Evolutionary conservation across 2,797 vertebrate species (phyloP), one percentile per base, ranked within the genome.

Genomic region (Mycteria americana): DNA sequence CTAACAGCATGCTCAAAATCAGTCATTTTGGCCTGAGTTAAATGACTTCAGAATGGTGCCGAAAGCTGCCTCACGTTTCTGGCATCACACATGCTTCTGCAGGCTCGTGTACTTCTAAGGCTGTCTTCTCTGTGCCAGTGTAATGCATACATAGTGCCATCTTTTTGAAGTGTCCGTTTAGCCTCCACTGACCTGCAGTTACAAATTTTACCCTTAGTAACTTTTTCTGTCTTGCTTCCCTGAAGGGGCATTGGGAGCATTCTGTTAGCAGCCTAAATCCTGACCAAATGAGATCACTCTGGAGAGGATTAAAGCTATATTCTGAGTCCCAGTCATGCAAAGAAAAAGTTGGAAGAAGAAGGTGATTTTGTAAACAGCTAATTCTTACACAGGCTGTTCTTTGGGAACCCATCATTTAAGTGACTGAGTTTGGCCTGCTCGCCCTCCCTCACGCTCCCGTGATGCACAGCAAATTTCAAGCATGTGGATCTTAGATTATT

Each of bases 311-410:
- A 89, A 91, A 85, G 31, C 67, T 85, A 4, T 35, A 76, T 54
- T 41, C 72, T 23, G 63, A 72, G 48, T 89, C 46, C 19, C 64
- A 85, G 56, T 63, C 72, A 53, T 33, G 45, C n/a, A 85, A 78
- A 76, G 67, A 82, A 85, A 76, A 92, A 93, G 23, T 17, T 91
- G 75, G 48, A 95, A 85, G 18, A 31, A 87, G 51, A 43, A 85
- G 80, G 81, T 92, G 84, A 85, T 93, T 94, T 88, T 87, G 64
- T 83, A 43, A 82, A 79, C 37, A 74, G 35, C 53, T 87, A 11
- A 11, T 74, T 87, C 53, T 90, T 92, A 31, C 7, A 14, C 43
- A 67, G 35, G 14, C 13, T 70, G 35, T 51, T 85, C 28, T 78
- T 92, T 59, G 45, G 53, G 78, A 88, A 18, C 35, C 28, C 25